Evolutionary conservation across 2,888 invertebrate species (phyloP).

Genomic region (Lasioglossum marginatum): DNA sequence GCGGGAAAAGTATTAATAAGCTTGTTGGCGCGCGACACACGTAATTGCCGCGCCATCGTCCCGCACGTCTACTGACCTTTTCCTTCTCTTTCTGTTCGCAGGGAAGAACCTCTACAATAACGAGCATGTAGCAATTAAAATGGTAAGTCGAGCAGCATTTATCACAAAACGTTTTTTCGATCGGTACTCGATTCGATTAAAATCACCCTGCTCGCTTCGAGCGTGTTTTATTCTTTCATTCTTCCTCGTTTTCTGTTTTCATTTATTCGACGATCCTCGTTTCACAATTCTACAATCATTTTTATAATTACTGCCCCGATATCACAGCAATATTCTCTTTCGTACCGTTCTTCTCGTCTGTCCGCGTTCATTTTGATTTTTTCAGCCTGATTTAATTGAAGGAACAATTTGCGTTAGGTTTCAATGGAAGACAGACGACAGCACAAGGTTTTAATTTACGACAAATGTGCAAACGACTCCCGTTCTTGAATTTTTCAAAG

Average conservation of each 20-base stretch:
- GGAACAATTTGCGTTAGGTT: not conserved
- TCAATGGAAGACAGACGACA: not conserved
- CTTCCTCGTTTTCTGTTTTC: not conserved
- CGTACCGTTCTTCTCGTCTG: too few relatives aligned
- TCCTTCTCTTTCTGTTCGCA: slow-evolving; percentile 86
- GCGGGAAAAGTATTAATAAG: not conserved
- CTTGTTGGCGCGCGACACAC: not conserved
- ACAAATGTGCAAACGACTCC: not conserved
- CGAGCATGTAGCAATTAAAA: slow-evolving; percentile 99
- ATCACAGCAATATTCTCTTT: not conserved
- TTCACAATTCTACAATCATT: not conserved
- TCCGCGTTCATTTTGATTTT: too few relatives aligned
- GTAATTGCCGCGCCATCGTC: slow-evolving; percentile 9
- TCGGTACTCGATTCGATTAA: not conserved
- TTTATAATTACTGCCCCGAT: not conserved
- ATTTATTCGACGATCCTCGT: too few relatives aligned
- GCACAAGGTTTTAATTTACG: not conserved
- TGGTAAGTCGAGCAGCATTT: slow-evolving; percentile 87
- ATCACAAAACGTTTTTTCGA: not conserved
- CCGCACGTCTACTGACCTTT: slow-evolving; percentile 24
- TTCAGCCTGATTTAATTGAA: not conserved
- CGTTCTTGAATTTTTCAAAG: not conserved
- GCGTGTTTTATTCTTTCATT: not conserved
- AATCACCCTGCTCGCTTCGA: not conserved
- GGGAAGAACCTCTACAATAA: slow-evolving; percentile 99